Evolutionary conservation across 2,113 vertebrate species (phyloP), one percentile per base, ranked within the genome.

Genomic region (Oostethus manadensis): DNA sequence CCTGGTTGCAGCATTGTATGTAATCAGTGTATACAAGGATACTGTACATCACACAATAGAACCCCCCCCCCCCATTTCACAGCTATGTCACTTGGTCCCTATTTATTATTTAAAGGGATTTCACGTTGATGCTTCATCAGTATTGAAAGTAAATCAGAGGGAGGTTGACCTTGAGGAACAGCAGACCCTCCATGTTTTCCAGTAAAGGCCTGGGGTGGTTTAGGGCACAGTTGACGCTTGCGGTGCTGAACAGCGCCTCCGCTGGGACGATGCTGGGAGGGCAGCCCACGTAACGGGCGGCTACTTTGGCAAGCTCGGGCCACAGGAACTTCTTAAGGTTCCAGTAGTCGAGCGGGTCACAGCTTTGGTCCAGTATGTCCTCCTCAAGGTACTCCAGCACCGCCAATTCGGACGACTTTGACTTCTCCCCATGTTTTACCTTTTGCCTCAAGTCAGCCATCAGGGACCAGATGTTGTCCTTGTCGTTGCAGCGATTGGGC

Each of bases 91-190:
- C 84, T 83, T 86, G 87, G 87, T 88, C 88, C 85, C 84, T 79
- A 62, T 73, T n/a, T 3, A 18, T 3, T 40, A 50, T 42, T n/a
- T 78, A 78, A 82, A 71, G 70, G 72, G 73, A 63, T 81, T 85
- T 73, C 82, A 85, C 83, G 73, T 76, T 68, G 81, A 80, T 77
- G 69, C 63, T 76, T 66, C 62, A 74, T 60, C 90, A 98, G 91
- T 99, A 98, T 88, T 99, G 94, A 88, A 97, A 99, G 89, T 93
- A 97, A 90, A 98, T 93, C 87, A 97, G 88, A 64, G 95, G 95
- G 81, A 99, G 95, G 84, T 99, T 98, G 71, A 97, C 94, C 82
- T 99, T 99, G 85, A 98, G 88, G 87, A 99, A 99, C 76, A 98
- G 88, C 55, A 97, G 92, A 71, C 93, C 93, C 87, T 99, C 95